Percentiles rank a stretch among this genome's conserved stretches.
Conservation (phyloP, 1,140 invertebrate genomes). For the Colletes latitarsis region DNA sequence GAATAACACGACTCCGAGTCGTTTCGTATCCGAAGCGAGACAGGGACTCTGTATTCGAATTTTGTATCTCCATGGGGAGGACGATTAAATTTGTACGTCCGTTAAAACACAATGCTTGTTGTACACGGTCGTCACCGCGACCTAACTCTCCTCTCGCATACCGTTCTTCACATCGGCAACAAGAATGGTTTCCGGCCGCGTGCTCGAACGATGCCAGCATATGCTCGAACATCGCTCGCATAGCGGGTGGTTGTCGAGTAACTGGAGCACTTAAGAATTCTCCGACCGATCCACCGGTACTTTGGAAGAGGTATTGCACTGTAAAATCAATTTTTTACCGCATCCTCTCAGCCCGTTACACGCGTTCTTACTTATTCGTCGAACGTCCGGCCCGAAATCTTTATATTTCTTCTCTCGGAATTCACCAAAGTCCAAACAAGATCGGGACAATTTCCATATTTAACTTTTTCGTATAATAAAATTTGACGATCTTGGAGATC, state of each 20-base stretch:
- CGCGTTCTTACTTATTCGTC: conserved; percentile 6
- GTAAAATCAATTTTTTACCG: neutral
- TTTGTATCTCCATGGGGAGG: neutral
- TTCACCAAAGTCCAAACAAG: no score
- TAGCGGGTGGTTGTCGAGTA: conserved; percentile 63
- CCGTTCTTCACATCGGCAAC: conserved; percentile 1
- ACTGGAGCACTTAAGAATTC: conserved; percentile 50
- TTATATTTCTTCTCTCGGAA: no score
- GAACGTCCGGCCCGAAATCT: no score
- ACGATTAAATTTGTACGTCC: conserved; percentile 35
- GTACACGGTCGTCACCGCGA: conserved; percentile 20
- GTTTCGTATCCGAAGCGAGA: conserved; percentile 5
- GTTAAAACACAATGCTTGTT: conserved; percentile 22
- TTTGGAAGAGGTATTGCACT: neutral
- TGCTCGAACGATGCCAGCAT: conserved; percentile 47
- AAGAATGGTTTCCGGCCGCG: conserved; percentile 16
- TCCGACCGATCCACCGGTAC: neutral
- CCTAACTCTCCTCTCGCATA: conserved; percentile 3
- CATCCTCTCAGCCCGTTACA: neutral
- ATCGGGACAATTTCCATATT: no score
- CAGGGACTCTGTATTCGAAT: neutral
- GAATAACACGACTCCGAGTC: neutral
- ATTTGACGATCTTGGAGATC: no score
- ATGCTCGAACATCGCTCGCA: conserved; percentile 63
- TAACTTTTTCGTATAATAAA: no score